These are phyloP conservation scores for Nineta flava DNA, from an alignment of 2,888 invertebrate species.

Conservation along the genomic window DNA sequence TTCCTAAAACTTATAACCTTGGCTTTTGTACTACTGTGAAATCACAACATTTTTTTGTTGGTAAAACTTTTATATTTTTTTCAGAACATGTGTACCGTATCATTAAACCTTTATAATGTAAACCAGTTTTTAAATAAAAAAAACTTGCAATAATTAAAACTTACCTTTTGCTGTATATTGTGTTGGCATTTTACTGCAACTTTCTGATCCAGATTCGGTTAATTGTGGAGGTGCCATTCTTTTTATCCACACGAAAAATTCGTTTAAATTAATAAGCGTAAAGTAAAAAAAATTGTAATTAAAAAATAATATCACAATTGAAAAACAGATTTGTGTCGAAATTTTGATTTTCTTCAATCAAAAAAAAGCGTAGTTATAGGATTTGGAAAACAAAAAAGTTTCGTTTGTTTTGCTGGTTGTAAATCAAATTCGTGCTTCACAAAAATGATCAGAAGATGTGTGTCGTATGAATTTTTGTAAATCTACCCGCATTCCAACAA, in stretches of 20 bases:
- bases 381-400: not conserved
- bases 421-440: conserved; percentile 31
- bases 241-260: no score
- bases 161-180: not conserved
- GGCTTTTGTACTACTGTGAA: no score
- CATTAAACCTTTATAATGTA: no score
- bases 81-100: no score
- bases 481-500: conserved; percentile 59
- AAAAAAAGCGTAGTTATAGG: not conserved
- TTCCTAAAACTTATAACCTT: no score
- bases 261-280: not conserved
- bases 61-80: no score
- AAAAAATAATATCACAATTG: not conserved
- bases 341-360: not conserved
- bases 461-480: conserved; percentile 57
- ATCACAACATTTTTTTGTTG: no score
- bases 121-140: not conserved
- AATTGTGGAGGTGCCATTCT: conserved; percentile 8
- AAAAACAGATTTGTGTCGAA: not conserved
- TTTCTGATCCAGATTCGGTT: not conserved
- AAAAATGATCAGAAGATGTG: conserved; percentile 63
- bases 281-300: not conserved
- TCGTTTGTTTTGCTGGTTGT: not conserved
- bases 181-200: not conserved
- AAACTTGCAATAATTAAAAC: not conserved